phyloP scores from a whole-genome alignment of 1,140 invertebrate species.

The Leptinotarsa defecta region DNA sequence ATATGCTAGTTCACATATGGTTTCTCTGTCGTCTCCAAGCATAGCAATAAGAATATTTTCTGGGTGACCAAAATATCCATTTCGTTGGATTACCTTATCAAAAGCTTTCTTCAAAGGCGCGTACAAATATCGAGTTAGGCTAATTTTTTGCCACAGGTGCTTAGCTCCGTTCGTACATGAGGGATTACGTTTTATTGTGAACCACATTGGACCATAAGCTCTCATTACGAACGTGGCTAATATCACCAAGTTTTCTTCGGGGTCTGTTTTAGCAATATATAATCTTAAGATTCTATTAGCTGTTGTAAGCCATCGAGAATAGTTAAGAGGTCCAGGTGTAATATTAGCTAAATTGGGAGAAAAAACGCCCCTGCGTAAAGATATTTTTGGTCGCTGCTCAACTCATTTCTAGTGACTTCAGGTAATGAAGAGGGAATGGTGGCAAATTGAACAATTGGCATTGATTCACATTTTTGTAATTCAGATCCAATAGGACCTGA shows the following conservation, averaged over 20 bases:
- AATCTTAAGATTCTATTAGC: conserved; percentile 28
- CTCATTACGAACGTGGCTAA: conserved; percentile 27
- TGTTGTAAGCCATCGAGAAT: conserved; percentile 43
- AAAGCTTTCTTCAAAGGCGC: not conserved
- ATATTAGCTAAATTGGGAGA: conserved; percentile 20
- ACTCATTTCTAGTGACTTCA: conserved; percentile 29
- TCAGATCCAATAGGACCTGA: conserved; percentile 35
- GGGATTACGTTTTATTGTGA: too few species aligned
- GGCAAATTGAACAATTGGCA: conserved; percentile 28
- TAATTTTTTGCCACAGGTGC: conserved; percentile 6
- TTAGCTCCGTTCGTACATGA: not conserved
- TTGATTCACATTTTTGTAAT: conserved; percentile 35
- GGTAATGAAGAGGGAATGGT: not conserved
- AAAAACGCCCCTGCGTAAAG: conserved; percentile 31
- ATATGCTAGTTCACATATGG: conserved; percentile 24
- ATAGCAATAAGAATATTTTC: not conserved
- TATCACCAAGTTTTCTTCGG: conserved; percentile 18
- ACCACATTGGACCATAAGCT: too few species aligned
- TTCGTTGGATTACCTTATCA: not conserved
- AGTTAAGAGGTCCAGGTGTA: conserved; percentile 36
- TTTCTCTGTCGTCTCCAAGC: not conserved
- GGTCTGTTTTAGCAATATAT: not conserved
- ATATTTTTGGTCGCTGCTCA: conserved; percentile 39
- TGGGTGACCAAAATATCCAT: not conserved
- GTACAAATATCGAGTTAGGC: not conserved